Conservation (phyloP, 2,888 invertebrate species). For the Cryptocephalus primarius region DNA sequence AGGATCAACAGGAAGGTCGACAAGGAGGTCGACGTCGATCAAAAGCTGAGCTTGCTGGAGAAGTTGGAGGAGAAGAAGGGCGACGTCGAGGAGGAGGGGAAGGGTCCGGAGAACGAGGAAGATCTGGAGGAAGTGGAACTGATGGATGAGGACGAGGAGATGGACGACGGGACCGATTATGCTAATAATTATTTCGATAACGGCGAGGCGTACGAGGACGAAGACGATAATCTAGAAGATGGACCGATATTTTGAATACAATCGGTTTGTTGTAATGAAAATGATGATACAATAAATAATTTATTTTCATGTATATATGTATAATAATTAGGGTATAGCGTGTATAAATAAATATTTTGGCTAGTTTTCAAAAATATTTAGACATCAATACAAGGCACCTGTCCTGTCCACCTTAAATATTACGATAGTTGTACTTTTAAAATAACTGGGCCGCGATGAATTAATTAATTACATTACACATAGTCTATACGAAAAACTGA, state of each 20-base stretch:
- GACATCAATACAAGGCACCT: no score
- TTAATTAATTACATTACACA: no score
- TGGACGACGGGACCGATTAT: constrained; percentile 84
- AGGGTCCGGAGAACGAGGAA: constrained; percentile 44
- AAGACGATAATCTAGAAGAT: constrained; percentile 77
- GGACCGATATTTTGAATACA: constrained; percentile 59
- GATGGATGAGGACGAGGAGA: constrained; percentile 68
- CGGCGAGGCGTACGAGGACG: constrained; percentile 77
- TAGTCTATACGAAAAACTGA: no score
- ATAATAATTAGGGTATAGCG: no score
- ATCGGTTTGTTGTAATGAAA: neutral
- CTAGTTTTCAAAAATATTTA: neutral
- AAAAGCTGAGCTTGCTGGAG: constrained; percentile 40
- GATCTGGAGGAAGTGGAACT: constrained; percentile 44
- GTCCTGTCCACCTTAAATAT: no score
- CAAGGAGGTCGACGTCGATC: constrained; percentile 17
- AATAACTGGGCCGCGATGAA: no score
- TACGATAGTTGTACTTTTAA: no score
- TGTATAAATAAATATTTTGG: neutral
- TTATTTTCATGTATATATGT: no score
- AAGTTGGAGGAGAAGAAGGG: constrained; percentile 49
- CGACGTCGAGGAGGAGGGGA: constrained; percentile 29
- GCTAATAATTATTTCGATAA: constrained; percentile 82
- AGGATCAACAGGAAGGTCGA: constrained; percentile 21
- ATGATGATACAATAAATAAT: no score